Conservation (phyloP, 2,888 invertebrate genomes). For the Eupithecia subumbrata region DNA sequence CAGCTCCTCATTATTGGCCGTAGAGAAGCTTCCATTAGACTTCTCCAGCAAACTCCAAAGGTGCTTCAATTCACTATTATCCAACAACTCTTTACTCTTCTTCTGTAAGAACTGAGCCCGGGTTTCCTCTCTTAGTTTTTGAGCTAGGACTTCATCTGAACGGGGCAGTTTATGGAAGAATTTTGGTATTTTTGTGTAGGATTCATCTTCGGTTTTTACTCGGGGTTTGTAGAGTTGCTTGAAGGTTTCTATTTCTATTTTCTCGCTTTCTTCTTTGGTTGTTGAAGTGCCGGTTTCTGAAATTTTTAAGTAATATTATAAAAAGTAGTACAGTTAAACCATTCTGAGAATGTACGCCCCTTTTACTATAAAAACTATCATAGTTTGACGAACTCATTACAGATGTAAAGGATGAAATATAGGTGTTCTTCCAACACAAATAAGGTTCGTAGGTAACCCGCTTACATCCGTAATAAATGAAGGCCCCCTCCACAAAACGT, state of each 20-base stretch:
- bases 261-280: slow-evolving; percentile 75
- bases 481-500: too few relatives aligned
- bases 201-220: slow-evolving; percentile 74
- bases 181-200: slow-evolving; percentile 87
- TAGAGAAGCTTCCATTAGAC: slow-evolving; percentile 89
- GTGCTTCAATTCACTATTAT: slow-evolving; percentile 93
- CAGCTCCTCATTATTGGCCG: slow-evolving; percentile 87
- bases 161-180: slow-evolving; percentile 91
- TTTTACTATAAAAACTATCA: too few relatives aligned
- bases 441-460: too few relatives aligned
- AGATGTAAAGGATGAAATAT: too few relatives aligned
- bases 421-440: too few relatives aligned
- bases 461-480: too few relatives aligned
- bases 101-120: slow-evolving; percentile 94
- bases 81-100: slow-evolving; percentile 91
- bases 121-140: slow-evolving; percentile 94
- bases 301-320: neutral
- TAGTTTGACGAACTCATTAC: too few relatives aligned
- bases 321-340: too few relatives aligned
- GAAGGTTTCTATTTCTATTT: slow-evolving; percentile 82
- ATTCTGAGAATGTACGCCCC: too few relatives aligned
- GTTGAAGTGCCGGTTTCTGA: slow-evolving; percentile 70
- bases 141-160: slow-evolving; percentile 89
- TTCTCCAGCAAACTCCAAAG: slow-evolving; percentile 94
- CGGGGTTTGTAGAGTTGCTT: slow-evolving; percentile 82